Evolutionary conservation across 2,797 vertebrate genomes (phyloP).

Genomic region (Sternarchorhynchus goeldii): DNA sequence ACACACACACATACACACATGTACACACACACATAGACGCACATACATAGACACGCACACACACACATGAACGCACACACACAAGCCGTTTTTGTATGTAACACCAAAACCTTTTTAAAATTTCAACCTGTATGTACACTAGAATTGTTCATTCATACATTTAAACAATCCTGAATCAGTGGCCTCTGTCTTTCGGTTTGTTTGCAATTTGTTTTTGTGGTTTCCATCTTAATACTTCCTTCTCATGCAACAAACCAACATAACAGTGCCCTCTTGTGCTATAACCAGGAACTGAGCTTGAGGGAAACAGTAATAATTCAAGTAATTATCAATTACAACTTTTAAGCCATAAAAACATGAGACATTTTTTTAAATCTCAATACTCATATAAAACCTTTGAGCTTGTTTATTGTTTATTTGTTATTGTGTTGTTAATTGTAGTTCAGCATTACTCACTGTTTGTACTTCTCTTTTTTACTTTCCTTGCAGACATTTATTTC

Average conservation of each 20-base stretch:
- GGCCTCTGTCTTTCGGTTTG: no score
- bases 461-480: constrained; percentile 3
- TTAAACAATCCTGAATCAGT: no score
- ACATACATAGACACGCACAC: background rate
- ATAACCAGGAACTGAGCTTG: background rate
- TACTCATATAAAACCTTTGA: background rate
- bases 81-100: background rate
- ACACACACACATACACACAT: background rate
- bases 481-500: background rate
- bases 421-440: background rate
- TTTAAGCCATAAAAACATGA: background rate
- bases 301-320: background rate
- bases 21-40: background rate
- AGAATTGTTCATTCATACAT: no score
- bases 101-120: background rate
- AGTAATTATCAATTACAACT: background rate
- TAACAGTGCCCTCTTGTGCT: constrained; percentile 34
- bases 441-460: background rate
- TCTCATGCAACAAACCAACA: background rate
- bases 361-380: background rate
- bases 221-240: no score
- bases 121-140: background rate
- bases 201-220: no score
- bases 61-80: background rate
- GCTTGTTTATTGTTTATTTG: background rate